These are phyloP conservation scores for Pollenia griseotomentosa DNA, from an alignment of 2,888 invertebrate genomes.

Conservation along the genomic window DNA sequence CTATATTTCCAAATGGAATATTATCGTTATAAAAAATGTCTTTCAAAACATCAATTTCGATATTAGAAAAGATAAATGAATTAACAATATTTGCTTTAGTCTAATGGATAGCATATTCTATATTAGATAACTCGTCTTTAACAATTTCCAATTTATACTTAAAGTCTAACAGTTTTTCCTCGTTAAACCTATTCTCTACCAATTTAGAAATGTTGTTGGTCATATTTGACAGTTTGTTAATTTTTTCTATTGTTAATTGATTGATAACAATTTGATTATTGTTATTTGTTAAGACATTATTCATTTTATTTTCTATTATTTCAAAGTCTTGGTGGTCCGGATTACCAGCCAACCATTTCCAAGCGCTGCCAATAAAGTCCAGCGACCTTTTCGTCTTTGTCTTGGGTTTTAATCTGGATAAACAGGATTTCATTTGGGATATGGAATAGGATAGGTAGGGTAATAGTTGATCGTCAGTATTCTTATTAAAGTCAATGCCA, in stretches of 20 bases:
- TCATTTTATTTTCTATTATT: not conserved
- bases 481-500: not conserved
- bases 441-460: not conserved
- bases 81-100: too few relatives aligned
- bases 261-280: too few relatives aligned
- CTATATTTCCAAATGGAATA: too few relatives aligned
- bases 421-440: slow-evolving; percentile 23
- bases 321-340: too few relatives aligned
- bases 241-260: slow-evolving; percentile 25
- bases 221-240: not conserved
- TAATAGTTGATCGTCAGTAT: not conserved
- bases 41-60: not conserved
- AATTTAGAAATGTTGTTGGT: slow-evolving; percentile 18
- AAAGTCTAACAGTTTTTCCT: slow-evolving; percentile 16
- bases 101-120: too few relatives aligned
- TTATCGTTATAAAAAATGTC: too few relatives aligned
- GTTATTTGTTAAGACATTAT: slow-evolving; percentile 6
- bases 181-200: not conserved
- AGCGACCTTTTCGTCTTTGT: slow-evolving; percentile 8
- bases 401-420: slow-evolving; percentile 22
- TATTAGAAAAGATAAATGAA: slow-evolving; percentile 3
- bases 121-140: too few relatives aligned
- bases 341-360: slow-evolving; percentile 52
- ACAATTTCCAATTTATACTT: not conserved
- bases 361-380: slow-evolving; percentile 42